A percentile compares a stretch with the other conserved stretches of the same genome.
These are phyloP conservation scores for Engraulis encrasicolus DNA, from an alignment of 2,113 vertebrate genomes.

Conservation along the genomic window DNA sequence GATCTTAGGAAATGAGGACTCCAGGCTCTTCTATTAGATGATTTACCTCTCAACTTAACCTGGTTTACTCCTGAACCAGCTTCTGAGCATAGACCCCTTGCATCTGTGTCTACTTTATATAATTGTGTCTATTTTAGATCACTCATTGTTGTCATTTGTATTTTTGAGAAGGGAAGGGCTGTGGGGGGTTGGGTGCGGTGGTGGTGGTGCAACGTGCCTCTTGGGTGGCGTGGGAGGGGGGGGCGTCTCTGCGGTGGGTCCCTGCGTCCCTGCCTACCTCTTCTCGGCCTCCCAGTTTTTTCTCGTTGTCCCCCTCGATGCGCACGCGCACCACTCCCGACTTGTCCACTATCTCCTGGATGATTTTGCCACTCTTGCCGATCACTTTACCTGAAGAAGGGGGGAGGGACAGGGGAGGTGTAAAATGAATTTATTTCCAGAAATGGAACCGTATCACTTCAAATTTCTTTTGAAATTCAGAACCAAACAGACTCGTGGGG, in stretches of 20 bases:
- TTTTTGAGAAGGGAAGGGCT: neutral
- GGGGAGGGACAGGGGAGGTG: neutral
- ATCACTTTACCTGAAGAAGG: constrained; percentile 85
- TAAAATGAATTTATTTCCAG: no score
- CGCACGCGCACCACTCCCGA: constrained; percentile 90
- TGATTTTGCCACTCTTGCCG: constrained; percentile 92
- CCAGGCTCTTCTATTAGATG: no score
- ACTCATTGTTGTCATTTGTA: neutral
- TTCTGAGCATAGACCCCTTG: no score
- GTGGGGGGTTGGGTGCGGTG: constrained; percentile 24
- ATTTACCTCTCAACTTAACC: no score
- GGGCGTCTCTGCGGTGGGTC: constrained; percentile 72
- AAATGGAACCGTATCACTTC: no score
- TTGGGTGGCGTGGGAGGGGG: constrained; percentile 68
- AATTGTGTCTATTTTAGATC: neutral
- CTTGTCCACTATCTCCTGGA: constrained; percentile 94
- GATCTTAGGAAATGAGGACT: no score
- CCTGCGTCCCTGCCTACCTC: constrained; percentile 79
- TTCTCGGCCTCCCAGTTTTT: constrained; percentile 87
- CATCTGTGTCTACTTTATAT: no score
- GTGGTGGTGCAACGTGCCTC: constrained; percentile 78
- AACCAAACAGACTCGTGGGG: no score
- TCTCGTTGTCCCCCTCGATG: constrained; percentile 91
- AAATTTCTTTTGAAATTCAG: no score
- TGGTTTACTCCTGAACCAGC: no score